Conservation (phyloP, 2,888 invertebrate species). For the Plemyria rubiginata region DNA sequence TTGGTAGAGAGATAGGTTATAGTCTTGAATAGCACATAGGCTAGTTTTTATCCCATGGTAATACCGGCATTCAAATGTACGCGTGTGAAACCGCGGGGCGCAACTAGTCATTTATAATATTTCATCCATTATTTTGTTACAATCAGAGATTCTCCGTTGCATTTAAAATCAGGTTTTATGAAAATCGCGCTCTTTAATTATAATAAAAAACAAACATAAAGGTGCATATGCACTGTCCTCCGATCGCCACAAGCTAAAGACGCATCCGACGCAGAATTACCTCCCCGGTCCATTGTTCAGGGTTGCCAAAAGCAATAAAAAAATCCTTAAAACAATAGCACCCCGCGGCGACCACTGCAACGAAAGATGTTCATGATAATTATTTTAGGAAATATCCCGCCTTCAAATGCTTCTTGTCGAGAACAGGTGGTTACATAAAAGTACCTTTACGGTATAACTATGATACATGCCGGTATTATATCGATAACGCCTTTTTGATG, state of each 20-base stretch:
- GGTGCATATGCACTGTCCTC: conserved; percentile 54
- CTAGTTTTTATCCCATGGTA: too few species aligned
- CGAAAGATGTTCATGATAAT: conserved; percentile 80
- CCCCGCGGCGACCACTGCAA: conserved; percentile 76
- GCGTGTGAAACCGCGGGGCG: too few species aligned
- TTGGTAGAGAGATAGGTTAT: too few species aligned
- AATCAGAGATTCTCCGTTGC: background rate
- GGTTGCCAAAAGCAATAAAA: conserved; percentile 81
- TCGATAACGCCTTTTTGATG: background rate
- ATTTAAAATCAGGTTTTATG: conserved; percentile 18
- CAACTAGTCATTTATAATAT: too few species aligned
- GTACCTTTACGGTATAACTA: conserved; percentile 45
- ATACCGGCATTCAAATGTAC: too few species aligned
- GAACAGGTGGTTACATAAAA: conserved; percentile 67
- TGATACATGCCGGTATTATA: conserved; percentile 5
- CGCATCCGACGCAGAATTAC: conserved; percentile 68
- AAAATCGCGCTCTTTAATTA: conserved; percentile 23
- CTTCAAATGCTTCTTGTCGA: conserved; percentile 74
- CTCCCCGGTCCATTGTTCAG: conserved; percentile 76
- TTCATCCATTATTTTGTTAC: background rate
- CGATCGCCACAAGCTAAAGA: conserved; percentile 59
- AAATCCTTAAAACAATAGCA: conserved; percentile 81
- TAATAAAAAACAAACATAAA: conserved; percentile 52
- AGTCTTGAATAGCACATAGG: too few species aligned
- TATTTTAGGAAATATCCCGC: conserved; percentile 77